Evolutionary conservation across 2,888 invertebrate species (phyloP).

Genomic region (Nemoura dubitans): DNA sequence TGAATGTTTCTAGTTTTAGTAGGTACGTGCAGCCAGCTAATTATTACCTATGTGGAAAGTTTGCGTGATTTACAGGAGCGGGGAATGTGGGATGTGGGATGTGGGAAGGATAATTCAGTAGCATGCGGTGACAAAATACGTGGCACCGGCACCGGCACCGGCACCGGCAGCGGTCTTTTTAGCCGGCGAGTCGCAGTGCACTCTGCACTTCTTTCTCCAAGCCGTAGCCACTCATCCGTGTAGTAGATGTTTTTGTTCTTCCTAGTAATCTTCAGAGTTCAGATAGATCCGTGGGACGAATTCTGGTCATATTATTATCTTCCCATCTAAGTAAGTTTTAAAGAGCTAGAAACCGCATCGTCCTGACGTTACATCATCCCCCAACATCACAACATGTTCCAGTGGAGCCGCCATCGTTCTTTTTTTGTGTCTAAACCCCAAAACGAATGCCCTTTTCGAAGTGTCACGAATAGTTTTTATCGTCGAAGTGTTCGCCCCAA

Average conservation of each 20-base stretch:
- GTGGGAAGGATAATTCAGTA: not conserved
- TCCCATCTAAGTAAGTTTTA: not conserved
- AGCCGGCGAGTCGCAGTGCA: not conserved
- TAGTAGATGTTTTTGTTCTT: not conserved
- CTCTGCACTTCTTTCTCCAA: not conserved
- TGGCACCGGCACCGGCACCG: not conserved
- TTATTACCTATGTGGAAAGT: not conserved
- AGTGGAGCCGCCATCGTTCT: not conserved
- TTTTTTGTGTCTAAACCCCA: not conserved
- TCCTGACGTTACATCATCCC: not conserved
- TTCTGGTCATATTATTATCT: not conserved
- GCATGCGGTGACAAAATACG: not conserved
- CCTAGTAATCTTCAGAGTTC: not conserved
- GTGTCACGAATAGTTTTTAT: conserved; percentile 1
- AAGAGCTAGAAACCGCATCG: not conserved
- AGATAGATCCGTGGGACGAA: not conserved
- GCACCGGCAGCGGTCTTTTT: not conserved
- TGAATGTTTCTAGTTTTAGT: not conserved
- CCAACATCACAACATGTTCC: not conserved
- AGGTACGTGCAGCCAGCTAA: not conserved
- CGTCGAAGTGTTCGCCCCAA: not conserved
- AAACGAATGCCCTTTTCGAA: not conserved
- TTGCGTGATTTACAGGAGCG: not conserved
- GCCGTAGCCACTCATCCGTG: not conserved
- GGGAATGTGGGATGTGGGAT: not conserved